Evolutionary conservation across 1,140 invertebrate species (phyloP), one percentile per base, ranked within the genome.

Genomic region (Psix sp.): DNA sequence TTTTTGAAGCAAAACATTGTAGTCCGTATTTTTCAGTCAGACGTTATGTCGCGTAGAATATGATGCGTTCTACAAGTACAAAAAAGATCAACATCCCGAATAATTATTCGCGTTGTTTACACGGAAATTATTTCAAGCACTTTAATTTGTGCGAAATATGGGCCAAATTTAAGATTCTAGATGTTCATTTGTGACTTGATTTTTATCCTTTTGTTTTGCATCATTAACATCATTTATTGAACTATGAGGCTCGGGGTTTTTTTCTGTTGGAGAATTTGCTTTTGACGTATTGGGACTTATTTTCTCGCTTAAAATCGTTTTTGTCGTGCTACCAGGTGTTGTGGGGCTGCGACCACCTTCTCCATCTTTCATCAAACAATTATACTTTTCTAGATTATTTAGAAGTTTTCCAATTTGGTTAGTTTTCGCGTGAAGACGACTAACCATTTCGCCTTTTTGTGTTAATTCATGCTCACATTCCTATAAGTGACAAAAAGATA

Each of bases 391-490:
- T 79, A 96, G 90, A 87, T 95, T 95, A 88, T 93, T 92, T 76
- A 96, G 90, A 82, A 96, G 93, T 88, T 94, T 93, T 85, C 94
- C 94, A 84, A 96, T 96, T 87, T 96, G 94, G 86, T 92, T 92
- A 73, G 94, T 95, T 89, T 96, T 96, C 74, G 91, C 92, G 86
- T 96, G 94, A 71, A 96, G 92, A 65, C 94, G 92, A 86, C 93
- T 94, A 74, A 96, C 94, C 91, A 96, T 93, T 88, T 95, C 93
- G 75, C 94, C 94, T 86, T 96, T 96, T 89, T 96, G 94, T 70
- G 94, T 95, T 83, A 96, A 90, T 88, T 96, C 95, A 88, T 92
- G 90, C 89, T 96, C 95, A 90, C 94, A 96, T 90, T 96, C 95
- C 95, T 96, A 91, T 48, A 87, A 87, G 43, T 54, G 59, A 80